Conservation (phyloP, 1,140 invertebrate species). For the Brachionus manjavacas region DNA sequence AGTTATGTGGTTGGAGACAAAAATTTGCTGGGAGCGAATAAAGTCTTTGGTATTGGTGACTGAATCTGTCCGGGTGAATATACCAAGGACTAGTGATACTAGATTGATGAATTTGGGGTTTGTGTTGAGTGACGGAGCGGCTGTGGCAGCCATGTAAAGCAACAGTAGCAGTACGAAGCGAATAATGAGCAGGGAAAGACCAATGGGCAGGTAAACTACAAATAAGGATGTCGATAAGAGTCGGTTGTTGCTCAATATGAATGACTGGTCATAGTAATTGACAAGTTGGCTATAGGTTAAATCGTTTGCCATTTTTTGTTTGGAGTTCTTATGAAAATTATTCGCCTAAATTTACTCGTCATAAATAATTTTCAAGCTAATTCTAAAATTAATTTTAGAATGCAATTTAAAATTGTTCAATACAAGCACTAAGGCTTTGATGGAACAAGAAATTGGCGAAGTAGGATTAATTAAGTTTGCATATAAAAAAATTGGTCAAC, state of each 20-base stretch:
- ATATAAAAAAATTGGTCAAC: too few relatives aligned
- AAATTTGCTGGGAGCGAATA: background rate
- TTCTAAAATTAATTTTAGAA: conserved; percentile 5
- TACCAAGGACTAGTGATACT: background rate
- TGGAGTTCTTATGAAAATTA: background rate
- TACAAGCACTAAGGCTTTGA: background rate
- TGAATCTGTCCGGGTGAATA: background rate
- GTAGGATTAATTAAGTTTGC: background rate
- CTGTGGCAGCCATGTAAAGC: background rate
- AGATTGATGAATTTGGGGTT: background rate
- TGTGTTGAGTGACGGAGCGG: background rate
- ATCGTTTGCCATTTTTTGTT: background rate
- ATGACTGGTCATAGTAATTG: conserved; percentile 7
- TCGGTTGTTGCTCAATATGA: background rate
- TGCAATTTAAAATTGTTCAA: background rate
- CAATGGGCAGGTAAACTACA: background rate
- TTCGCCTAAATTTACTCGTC: background rate
- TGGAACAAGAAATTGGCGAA: background rate
- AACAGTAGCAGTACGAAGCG: background rate
- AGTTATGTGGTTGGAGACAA: background rate
- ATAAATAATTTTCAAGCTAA: conserved; percentile 1
- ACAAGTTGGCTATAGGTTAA: background rate
- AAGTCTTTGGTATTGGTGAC: background rate
- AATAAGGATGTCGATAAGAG: background rate
- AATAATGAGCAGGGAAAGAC: background rate